Conservation (phyloP, 2,113 vertebrate genomes). For the Misgurnus mizolepis region DNA sequence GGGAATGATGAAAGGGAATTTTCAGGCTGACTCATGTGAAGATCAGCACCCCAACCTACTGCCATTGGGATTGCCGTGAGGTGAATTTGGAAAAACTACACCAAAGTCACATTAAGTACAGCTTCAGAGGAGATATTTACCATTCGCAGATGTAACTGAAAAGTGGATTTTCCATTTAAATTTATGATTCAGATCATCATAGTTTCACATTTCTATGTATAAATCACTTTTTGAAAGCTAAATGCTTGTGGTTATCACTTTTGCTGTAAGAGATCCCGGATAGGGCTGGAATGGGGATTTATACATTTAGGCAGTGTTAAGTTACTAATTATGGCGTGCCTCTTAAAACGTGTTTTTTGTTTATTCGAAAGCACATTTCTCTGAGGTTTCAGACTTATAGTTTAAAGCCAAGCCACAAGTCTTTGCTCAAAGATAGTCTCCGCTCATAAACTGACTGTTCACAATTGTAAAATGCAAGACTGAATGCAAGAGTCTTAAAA, state of each 20-base stretch:
- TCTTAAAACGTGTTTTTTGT: constrained; percentile 65
- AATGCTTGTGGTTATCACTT: neutral
- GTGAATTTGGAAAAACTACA: constrained; percentile 7
- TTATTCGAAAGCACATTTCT: constrained; percentile 69
- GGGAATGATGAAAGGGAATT: constrained; percentile 22
- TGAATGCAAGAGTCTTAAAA: too few relatives aligned
- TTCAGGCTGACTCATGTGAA: constrained; percentile 1
- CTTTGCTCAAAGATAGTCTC: constrained; percentile 5
- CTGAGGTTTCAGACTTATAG: constrained; percentile 40
- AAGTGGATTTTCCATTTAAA: neutral
- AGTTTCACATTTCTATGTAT: neutral
- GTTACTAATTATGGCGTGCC: constrained; percentile 74
- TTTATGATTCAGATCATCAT: neutral
- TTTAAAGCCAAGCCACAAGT: constrained; percentile 31
- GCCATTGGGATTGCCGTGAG: neutral
- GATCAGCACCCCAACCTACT: neutral
- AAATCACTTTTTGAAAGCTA: neutral
- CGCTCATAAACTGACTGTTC: constrained; percentile 6
- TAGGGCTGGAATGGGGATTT: constrained; percentile 61
- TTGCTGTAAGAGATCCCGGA: neutral
- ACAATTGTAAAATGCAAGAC: too few relatives aligned
- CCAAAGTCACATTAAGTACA: neutral
- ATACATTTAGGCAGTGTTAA: constrained; percentile 74
- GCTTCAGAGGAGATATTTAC: neutral
- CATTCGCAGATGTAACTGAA: too few relatives aligned